A percentile compares a stretch with the other conserved stretches of the same genome.
Evolutionary conservation across 2,797 vertebrate species (phyloP).

Genomic region (Urocyon cinereoargenteus): DNA sequence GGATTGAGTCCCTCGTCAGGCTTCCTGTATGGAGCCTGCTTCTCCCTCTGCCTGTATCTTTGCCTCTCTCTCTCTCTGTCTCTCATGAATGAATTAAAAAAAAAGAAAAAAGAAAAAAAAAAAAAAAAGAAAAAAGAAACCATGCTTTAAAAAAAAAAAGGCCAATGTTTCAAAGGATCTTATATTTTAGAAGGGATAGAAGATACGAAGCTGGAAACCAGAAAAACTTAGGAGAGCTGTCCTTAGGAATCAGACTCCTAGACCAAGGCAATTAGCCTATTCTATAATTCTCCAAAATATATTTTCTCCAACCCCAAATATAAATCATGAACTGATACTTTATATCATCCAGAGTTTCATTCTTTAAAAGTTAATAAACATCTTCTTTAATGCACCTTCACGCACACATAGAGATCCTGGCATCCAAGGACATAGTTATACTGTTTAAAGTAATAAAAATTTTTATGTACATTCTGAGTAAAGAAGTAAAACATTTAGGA

Average conservation of each 20-base stretch:
- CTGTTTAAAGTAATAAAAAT: constrained; percentile 18
- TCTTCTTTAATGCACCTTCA: not conserved
- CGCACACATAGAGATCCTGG: not conserved
- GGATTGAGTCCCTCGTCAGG: no score
- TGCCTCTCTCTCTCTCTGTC: no score
- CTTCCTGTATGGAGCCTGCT: no score
- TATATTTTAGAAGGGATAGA: not conserved
- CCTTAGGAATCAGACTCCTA: not conserved
- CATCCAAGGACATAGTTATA: constrained; percentile 26
- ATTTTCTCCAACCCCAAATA: not conserved
- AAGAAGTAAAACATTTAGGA: constrained; percentile 11
- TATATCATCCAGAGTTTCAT: not conserved
- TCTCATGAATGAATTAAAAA: no score
- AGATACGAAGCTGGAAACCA: constrained; percentile 4
- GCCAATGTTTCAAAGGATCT: constrained; percentile 48
- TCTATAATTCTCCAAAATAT: constrained; percentile 6
- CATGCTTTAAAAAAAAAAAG: not conserved
- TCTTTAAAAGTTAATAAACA: constrained; percentile 22
- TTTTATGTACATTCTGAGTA: not conserved
- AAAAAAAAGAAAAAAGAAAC: not conserved
- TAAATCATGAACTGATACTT: constrained; percentile 36
- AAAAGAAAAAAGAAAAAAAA: no score
- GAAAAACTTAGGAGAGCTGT: not conserved
- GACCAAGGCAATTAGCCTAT: not conserved
- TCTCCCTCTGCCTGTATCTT: no score